These are phyloP conservation scores for Drosophila melanogaster DNA, from an alignment of 1,140 invertebrate genomes.

Conservation along the genomic window DNA sequence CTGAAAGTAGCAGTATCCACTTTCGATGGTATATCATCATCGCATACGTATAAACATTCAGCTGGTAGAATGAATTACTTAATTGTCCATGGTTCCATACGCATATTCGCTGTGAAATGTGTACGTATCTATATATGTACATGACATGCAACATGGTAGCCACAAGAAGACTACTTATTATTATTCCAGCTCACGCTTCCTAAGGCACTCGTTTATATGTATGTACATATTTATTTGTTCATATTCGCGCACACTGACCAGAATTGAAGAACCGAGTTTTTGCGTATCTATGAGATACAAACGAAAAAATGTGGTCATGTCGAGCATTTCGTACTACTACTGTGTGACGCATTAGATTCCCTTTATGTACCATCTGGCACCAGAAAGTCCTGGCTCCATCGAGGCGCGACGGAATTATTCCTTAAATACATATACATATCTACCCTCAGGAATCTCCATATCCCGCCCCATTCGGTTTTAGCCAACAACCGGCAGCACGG, in stretches of 20 bases:
- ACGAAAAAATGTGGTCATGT: constrained; percentile 12
- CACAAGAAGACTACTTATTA: constrained; percentile 36
- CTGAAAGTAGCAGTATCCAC: constrained; percentile 30
- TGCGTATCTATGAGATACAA: constrained; percentile 42
- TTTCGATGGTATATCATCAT: constrained; percentile 20
- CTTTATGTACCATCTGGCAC: constrained; percentile 39
- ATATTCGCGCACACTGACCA: constrained; percentile 40
- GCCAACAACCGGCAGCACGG: constrained; percentile 32
- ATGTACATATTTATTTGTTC: constrained; percentile 16
- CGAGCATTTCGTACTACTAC: not conserved
- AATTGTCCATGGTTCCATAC: constrained; percentile 36
- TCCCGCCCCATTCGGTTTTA: constrained; percentile 14
- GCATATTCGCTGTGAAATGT: constrained; percentile 14
- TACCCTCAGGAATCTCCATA: constrained; percentile 23
- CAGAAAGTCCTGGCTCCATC: constrained; percentile 65
- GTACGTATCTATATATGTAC: constrained; percentile 32
- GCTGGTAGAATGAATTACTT: constrained; percentile 41
- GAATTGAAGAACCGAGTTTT: constrained; percentile 34
- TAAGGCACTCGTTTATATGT: constrained; percentile 20
- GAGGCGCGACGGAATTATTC: constrained; percentile 59
- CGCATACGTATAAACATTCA: constrained; percentile 1
- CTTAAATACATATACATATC: constrained; percentile 39
- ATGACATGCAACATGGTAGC: constrained; percentile 40
- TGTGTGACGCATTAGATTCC: constrained; percentile 23
- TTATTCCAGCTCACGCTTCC: constrained; percentile 44